phyloP scores from a whole-genome alignment of 1,140 invertebrate genomes.

The Pseudomyrmex pallidus region DNA sequence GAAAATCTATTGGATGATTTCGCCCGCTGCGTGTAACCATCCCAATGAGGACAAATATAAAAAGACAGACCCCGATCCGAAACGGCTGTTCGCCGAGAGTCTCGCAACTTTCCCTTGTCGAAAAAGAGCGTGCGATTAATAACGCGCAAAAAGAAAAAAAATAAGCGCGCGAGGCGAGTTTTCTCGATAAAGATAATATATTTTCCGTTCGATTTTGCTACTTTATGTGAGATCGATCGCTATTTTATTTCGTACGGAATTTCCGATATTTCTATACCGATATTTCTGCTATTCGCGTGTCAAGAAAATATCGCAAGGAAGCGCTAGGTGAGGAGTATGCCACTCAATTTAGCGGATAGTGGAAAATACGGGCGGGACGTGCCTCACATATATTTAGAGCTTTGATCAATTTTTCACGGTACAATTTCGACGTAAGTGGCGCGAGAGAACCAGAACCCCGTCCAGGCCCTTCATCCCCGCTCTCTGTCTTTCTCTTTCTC shows the following conservation, averaged over 20 bases:
- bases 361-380: conserved; percentile 36
- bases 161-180: neutral
- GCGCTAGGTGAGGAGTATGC: conserved; percentile 17
- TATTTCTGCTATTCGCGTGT: neutral
- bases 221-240: neutral
- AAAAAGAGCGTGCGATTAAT: conserved; percentile 42
- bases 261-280: conserved; percentile 1
- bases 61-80: conserved; percentile 28
- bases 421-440: conserved; percentile 24
- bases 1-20: conserved; percentile 74
- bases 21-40: conserved; percentile 56
- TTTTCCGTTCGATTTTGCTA: neutral
- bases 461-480: no score
- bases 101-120: conserved; percentile 8
- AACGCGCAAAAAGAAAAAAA: neutral
- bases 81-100: conserved; percentile 59
- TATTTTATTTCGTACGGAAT: neutral
- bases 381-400: conserved; percentile 23
- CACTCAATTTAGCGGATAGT: conserved; percentile 45
- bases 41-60: no score
- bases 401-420: conserved; percentile 49
- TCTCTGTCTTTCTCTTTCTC: no score
- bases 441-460: neutral
- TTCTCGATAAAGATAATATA: neutral
- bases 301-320: neutral